A percentile compares a stretch with the other conserved stretches of the same genome.
Conservation (phyloP, 2,113 vertebrate genomes). For the Scomber japonicus region DNA sequence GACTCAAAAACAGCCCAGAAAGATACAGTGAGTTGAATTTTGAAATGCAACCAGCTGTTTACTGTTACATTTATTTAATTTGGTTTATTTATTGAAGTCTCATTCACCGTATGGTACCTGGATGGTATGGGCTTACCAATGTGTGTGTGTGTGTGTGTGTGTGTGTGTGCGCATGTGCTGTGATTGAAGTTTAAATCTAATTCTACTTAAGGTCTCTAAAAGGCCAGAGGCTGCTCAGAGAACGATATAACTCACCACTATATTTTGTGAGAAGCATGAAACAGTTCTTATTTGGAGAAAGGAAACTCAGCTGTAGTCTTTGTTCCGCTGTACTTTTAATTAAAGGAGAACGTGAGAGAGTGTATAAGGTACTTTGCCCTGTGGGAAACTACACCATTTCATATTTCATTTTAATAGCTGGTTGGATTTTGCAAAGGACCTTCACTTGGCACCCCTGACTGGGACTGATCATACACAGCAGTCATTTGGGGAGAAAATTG, state of each 20-base stretch:
- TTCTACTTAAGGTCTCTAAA: conserved; percentile 37
- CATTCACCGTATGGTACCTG: background rate
- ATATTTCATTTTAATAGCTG: conserved; percentile 68
- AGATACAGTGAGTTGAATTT: background rate
- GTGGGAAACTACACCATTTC: conserved; percentile 53
- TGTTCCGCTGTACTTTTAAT: conserved; percentile 68
- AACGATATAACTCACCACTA: conserved; percentile 17
- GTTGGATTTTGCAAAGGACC: conserved; percentile 59
- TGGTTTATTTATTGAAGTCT: conserved; percentile 4
- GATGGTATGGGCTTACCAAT: background rate
- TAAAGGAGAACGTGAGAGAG: conserved; percentile 63
- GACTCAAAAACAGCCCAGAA: background rate
- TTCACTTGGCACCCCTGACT: conserved; percentile 54
- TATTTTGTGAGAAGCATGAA: conserved; percentile 41
- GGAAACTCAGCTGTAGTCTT: conserved; percentile 51
- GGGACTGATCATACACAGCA: conserved; percentile 61
- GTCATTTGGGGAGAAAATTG: conserved; percentile 67
- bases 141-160: conserved; percentile 2
- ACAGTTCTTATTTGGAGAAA: conserved; percentile 48
- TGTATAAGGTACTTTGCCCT: conserved; percentile 47
- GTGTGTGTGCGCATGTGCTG: conserved; percentile 1
- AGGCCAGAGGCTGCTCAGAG: conserved; percentile 24
- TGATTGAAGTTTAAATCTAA: conserved; percentile 39
- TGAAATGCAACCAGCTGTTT: background rate
- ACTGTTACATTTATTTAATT: background rate